Base-by-base conservation (phyloP, 64 coral and sea anemone genomes). In the Montipora cactus region DNA sequence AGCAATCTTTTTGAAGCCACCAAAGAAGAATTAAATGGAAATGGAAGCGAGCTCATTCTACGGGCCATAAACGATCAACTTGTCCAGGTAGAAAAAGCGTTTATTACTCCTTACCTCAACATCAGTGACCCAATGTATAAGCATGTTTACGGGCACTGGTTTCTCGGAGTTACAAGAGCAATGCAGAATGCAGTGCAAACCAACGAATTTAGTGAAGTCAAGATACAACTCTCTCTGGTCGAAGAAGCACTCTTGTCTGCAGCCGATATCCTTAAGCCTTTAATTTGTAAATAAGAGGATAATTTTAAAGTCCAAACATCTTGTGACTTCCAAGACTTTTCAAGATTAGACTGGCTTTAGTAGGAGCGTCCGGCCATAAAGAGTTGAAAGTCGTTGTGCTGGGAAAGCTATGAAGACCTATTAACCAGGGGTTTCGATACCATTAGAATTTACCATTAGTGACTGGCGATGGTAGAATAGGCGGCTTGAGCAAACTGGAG, bases 21-120 rank as follows among this genome's bases (percentile, higher is more conserved):
- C 1, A 91, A 91, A 76, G 49, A 23, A 8, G 86, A 95, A 79
- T 37, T 95, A 20, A 79, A 71, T 20, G 80, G 74, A 74, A 73
- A 91, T 8, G 93, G 91, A 44, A 72, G 77, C 74, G 55, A 19
- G 12, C 28, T 90, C 22, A 48, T 91, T 44, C 10, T 90, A 2
- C 71, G 93, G 14, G 78, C 44, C 14, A 69, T 91, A 15, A 95
- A 91, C 48, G 93, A 95, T 19, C 93, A 95, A 74, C 83, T 95
- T 62, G 16, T 90, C 1, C 81, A 91, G 20, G 80, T 91, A 0
- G 94, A 95, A 23, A 87, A 70, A 68, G 89, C 94, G 2, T 91
- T 95, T 44, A 87, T 95, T 12, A 71, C 55, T 3, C 70, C 21
- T 1, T 95, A 57, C 71, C 46, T 81, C 50, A 72, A 9, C 51